Base-by-base conservation (phyloP, 2,888 invertebrate species). In the Arctia plantaginis region DNA sequence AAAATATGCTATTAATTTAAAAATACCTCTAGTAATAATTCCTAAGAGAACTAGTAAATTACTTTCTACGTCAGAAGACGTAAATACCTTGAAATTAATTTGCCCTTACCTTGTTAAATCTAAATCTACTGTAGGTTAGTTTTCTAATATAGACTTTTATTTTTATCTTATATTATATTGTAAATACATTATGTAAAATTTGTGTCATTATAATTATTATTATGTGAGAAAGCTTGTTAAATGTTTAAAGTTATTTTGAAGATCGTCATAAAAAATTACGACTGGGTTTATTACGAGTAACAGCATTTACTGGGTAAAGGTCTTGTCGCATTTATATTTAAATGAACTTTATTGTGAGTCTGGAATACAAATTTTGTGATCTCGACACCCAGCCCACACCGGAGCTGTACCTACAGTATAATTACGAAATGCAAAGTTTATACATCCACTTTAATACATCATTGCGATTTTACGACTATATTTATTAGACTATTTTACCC, bases 261-360 rank as follows among this genome's bases (percentile, higher is more conserved):
- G 89, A 86, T 88, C 83, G 87, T 88, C 89, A 89, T 92, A 91
- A 92, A 93, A 93, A 92, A 93, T 90, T 89, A 92, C 90, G 91
- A 89, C 88, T 80, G 84, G 87, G 87, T 91, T 91, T 90, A 91
- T 90, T 47, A 88, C 89, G 85, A 91, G 88, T 89, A 90, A 90
- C 91, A 92, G 85, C 92, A 87, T 91, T 92, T 90, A 91, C 92
- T 87, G 89, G 90, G 88, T 88, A 90, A 90, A 91, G 92, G 91
- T 91, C 92, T 91, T 92, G 92, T 92, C 93, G 91, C 93, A 92
- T 93, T 93, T 94, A 93, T 93, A 94, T 94, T 93, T 93, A 94
- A 94, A 94, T 94, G 90, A 93, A 92, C 90, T 92, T 92, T 91
- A 93, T 93, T 93, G 91, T 93, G 93, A 92, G 91, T 83, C 88